These are phyloP conservation scores for Plodia interpunctella DNA, from an alignment of 1,140 invertebrate species.

Conservation along the genomic window DNA sequence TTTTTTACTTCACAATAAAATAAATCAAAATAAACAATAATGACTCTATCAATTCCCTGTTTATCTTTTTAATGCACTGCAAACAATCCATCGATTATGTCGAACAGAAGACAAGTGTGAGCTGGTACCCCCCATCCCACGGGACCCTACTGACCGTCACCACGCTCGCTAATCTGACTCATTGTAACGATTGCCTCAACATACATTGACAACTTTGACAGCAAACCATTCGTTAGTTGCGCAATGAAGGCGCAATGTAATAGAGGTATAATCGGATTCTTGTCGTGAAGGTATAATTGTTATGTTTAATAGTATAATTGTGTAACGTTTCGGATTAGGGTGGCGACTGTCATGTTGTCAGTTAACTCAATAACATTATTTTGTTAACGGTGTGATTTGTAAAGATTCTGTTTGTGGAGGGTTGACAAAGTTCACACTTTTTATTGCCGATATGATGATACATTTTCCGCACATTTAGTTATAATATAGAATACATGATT, in stretches of 20 bases:
- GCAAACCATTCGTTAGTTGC: not conserved
- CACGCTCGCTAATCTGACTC: not conserved
- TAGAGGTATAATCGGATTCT: not conserved
- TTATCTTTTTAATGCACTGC: slow-evolving; percentile 2
- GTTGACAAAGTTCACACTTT: not conserved
- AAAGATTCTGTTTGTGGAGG: not conserved
- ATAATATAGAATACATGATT: no score
- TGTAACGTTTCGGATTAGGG: slow-evolving; percentile 3
- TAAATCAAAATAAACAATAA: slow-evolving; percentile 5
- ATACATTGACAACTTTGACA: not conserved
- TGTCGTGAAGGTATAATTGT: not conserved
- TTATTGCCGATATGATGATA: not conserved
- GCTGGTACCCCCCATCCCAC: not conserved
- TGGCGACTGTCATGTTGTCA: not conserved
- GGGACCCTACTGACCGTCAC: slow-evolving; percentile 1
- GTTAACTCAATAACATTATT: slow-evolving; percentile 3
- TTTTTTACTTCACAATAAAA: not conserved
- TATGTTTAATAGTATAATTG: not conserved
- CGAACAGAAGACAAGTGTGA: slow-evolving; percentile 1
- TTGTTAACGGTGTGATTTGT: slow-evolving; percentile 2
- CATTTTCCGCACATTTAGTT: no score
- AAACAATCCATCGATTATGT: slow-evolving; percentile 7
- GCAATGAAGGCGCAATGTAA: not conserved
- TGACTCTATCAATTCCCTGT: not conserved
- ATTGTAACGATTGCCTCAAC: not conserved